Evolutionary conservation across 2,888 invertebrate genomes (phyloP).

Genomic region (Xylocampa areola): DNA sequence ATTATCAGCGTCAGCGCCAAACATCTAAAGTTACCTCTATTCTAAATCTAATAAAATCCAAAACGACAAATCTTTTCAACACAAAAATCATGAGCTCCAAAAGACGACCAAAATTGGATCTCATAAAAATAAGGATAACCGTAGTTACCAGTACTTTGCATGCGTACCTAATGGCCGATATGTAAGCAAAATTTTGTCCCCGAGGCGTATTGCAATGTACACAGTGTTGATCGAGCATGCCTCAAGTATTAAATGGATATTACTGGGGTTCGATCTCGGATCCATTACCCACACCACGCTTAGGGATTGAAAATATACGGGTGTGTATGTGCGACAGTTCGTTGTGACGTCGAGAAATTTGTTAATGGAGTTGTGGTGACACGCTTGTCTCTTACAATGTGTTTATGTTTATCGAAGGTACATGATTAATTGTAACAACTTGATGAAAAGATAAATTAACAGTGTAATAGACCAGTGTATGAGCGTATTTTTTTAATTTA

Average conservation of each 20-base stretch:
- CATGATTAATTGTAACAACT: too few relatives aligned
- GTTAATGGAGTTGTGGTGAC: slow-evolving; percentile 28
- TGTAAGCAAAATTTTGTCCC: slow-evolving; percentile 43
- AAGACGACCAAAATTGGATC: slow-evolving; percentile 11
- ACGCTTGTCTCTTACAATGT: not conserved
- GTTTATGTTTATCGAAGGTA: slow-evolving; percentile 1
- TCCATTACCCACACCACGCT: slow-evolving; percentile 76
- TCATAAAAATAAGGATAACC: slow-evolving; percentile 18
- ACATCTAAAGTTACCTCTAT: slow-evolving; percentile 6
- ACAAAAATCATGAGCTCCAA: slow-evolving; percentile 5
- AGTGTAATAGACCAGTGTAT: too few relatives aligned
- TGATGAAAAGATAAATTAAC: too few relatives aligned
- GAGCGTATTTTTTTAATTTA: too few relatives aligned
- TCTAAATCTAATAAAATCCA: not conserved
- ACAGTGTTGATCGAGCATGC: slow-evolving; percentile 61
- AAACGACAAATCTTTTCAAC: not conserved
- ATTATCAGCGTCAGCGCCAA: not conserved
- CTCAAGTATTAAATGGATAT: slow-evolving; percentile 74
- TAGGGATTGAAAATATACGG: slow-evolving; percentile 55
- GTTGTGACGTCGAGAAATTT: slow-evolving; percentile 7
- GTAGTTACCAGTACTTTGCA: slow-evolving; percentile 37
- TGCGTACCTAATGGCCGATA: slow-evolving; percentile 40
- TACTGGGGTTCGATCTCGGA: slow-evolving; percentile 72
- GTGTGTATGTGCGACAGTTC: slow-evolving; percentile 17
- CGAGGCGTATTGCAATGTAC: slow-evolving; percentile 48